Evolutionary conservation across 2,797 vertebrate genomes (phyloP).

Genomic region (Brotogeris chrysoptera): DNA sequence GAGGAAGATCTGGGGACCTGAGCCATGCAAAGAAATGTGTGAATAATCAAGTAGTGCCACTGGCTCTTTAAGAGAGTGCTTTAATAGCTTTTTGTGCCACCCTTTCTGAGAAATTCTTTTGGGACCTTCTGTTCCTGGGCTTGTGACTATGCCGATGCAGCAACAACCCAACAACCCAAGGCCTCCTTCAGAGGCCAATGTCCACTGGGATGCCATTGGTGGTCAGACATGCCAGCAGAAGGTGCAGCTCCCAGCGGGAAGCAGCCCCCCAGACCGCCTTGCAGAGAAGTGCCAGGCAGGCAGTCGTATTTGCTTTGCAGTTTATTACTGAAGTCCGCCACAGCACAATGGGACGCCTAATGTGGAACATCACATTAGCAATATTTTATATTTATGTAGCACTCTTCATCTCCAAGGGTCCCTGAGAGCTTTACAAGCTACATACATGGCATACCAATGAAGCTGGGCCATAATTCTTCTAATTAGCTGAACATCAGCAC

Average conservation of each 20-base stretch:
- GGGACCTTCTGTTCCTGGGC: background rate
- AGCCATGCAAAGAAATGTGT: background rate
- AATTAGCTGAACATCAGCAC: slow-evolving; percentile 47
- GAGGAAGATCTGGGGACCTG: background rate
- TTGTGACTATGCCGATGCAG: accelerated
- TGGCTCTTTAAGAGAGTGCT: background rate
- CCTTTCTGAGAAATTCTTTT: background rate
- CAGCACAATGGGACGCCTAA: slow-evolving; percentile 19
- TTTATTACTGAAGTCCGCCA: slow-evolving; percentile 1
- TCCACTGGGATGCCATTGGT: accelerated
- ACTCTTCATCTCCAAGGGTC: slow-evolving; percentile 50
- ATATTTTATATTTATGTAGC: slow-evolving; percentile 61
- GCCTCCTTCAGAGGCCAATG: background rate
- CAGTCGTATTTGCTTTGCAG: background rate
- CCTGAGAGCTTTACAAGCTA: slow-evolving; percentile 43
- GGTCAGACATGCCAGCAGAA: background rate
- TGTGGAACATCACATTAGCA: slow-evolving; percentile 27
- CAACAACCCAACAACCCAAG: background rate
- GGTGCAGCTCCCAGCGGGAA: background rate
- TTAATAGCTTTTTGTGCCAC: background rate
- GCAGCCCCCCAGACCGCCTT: background rate
- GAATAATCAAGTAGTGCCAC: background rate
- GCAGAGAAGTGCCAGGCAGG: background rate
- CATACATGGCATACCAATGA: slow-evolving; percentile 38
- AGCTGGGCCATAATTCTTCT: slow-evolving; percentile 37